Evolutionary conservation across 2,888 invertebrate species (phyloP).

Genomic region (Caradrina clavipalpis): DNA sequence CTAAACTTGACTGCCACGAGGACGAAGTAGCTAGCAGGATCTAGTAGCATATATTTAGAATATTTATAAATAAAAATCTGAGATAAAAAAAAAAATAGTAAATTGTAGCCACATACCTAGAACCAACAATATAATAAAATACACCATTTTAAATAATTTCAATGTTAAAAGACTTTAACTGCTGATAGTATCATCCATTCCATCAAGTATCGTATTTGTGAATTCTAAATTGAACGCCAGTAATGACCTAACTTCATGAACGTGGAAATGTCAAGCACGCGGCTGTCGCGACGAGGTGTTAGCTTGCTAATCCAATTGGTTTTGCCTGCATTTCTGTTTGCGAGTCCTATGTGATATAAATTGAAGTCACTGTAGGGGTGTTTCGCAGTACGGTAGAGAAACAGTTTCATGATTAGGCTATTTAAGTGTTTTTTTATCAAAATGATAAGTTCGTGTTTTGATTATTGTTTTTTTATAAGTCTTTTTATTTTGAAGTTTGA

Average conservation of each 20-base stretch:
- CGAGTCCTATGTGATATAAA: constrained; percentile 22
- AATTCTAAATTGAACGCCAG: constrained; percentile 37
- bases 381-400: constrained; percentile 22
- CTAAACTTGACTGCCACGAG: too few relatives aligned
- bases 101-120: too few relatives aligned
- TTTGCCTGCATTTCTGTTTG: constrained; percentile 46
- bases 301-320: constrained; percentile 57
- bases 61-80: too few relatives aligned
- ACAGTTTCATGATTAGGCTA: background rate
- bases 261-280: constrained; percentile 45
- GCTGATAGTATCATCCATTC: background rate
- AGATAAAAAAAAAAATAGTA: too few relatives aligned
- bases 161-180: background rate
- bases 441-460: constrained; percentile 7
- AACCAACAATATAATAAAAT: too few relatives aligned
- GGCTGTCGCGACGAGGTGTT: constrained; percentile 36
- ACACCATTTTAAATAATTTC: too few relatives aligned
- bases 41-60: too few relatives aligned
- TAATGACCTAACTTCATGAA: constrained; percentile 47
- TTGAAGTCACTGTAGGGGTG: constrained; percentile 19
- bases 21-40: too few relatives aligned
- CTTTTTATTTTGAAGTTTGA: too few relatives aligned
- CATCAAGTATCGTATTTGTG: constrained; percentile 34
- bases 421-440: constrained; percentile 11
- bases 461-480: too few relatives aligned